Percentiles rank a stretch among this genome's conserved stretches.
Evolutionary conservation across 1,140 invertebrate genomes (phyloP).

Genomic region (Leptopilina clavipes): DNA sequence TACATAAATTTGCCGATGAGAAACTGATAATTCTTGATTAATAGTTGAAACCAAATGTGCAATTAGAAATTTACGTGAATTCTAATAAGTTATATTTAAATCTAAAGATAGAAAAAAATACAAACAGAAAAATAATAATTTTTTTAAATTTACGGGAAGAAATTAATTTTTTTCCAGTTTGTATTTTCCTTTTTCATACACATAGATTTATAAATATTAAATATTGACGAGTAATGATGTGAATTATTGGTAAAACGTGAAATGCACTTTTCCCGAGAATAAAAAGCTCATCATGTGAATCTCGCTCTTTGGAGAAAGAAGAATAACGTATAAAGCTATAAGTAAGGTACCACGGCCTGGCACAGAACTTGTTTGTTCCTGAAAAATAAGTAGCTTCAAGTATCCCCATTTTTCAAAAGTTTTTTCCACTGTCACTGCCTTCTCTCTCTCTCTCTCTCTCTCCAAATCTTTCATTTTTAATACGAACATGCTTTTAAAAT

Average conservation of each 20-base stretch:
- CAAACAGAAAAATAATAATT: too few species aligned
- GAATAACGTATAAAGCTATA: constrained; percentile 15
- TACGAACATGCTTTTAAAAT: constrained; percentile 45
- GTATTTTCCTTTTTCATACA: too few species aligned
- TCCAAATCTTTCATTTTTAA: constrained; percentile 12
- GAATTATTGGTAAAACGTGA: neutral
- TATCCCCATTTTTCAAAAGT: constrained; percentile 56
- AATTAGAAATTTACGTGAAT: neutral
- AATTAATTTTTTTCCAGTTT: neutral
- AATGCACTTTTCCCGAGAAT: neutral
- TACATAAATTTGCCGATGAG: neutral
- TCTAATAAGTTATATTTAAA: neutral
- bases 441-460: constrained; percentile 22
- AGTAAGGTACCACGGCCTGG: constrained; percentile 36
- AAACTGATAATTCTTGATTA: constrained; percentile 9
- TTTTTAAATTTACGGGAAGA: too few species aligned
- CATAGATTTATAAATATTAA: neutral
- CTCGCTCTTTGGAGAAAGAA: neutral
- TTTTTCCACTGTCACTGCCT: constrained; percentile 47
- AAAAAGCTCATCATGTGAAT: constrained; percentile 17
- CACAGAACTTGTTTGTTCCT: constrained; percentile 49
- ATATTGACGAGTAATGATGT: neutral
- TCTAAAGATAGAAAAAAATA: too few species aligned
- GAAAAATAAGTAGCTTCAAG: constrained; percentile 35
- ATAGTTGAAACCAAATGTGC: neutral